These are phyloP conservation scores for Pseudomyrmex sp. DNA, from an alignment of 1,140 invertebrate species.

Conservation along the genomic window DNA sequence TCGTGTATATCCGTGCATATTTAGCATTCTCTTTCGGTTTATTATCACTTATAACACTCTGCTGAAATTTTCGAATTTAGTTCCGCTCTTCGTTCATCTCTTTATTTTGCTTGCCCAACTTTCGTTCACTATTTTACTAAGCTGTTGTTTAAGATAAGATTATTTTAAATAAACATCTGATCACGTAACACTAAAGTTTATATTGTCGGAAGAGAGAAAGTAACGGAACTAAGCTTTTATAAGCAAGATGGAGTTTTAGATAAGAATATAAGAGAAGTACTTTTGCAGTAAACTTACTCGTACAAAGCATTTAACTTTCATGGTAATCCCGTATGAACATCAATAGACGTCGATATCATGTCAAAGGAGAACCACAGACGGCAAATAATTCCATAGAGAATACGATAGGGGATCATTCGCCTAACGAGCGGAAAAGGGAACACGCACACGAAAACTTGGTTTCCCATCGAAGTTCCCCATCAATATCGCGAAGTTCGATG, in stretches of 20 bases:
- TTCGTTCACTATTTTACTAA: background rate
- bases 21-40: constrained; percentile 21
- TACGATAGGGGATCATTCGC: constrained; percentile 28
- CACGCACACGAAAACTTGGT: constrained; percentile 7
- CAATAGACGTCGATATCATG: constrained; percentile 9
- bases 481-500: constrained; percentile 29
- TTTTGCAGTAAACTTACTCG: constrained; percentile 1
- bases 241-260: background rate
- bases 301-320: constrained; percentile 31
- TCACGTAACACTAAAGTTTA: background rate
- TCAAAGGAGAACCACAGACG: constrained; percentile 24
- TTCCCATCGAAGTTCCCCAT: constrained; percentile 14
- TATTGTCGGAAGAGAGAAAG: background rate
- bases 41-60: constrained; percentile 22
- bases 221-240: background rate
- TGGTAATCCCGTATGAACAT: background rate
- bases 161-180: background rate
- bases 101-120: background rate
- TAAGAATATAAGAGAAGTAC: background rate
- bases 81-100: background rate
- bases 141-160: background rate
- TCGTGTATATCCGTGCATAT: constrained; percentile 7
- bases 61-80: constrained; percentile 15
- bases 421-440: constrained; percentile 19
- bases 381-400: constrained; percentile 5